A percentile compares a stretch with the other conserved stretches of the same genome.
Evolutionary conservation across 2,113 vertebrate genomes (phyloP).

Genomic region (Micronycteris hirsuta): DNA sequence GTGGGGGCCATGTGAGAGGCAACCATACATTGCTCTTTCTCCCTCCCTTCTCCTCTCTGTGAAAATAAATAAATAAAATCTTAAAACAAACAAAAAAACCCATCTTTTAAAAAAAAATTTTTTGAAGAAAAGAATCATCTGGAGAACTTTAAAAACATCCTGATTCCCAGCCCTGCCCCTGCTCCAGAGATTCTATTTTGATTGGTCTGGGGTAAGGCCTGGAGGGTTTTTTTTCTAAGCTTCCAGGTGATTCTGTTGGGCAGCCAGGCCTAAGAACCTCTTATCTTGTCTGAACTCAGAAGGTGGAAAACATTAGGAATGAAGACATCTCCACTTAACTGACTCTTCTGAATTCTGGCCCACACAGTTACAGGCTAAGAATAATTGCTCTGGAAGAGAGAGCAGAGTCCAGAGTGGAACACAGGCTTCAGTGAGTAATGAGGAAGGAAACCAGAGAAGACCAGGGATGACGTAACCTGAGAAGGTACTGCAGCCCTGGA

Average conservation of each 20-base stretch:
- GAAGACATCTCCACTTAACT: not conserved
- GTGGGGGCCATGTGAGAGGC: too few species aligned
- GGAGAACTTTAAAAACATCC: not conserved
- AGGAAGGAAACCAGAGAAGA: slow-evolving; percentile 41
- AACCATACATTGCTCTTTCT: too few species aligned
- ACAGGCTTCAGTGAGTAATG: not conserved
- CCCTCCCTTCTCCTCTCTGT: too few species aligned
- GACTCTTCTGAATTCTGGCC: not conserved
- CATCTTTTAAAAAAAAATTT: too few species aligned
- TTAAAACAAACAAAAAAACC: too few species aligned
- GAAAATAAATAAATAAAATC: too few species aligned
- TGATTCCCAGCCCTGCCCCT: not conserved
- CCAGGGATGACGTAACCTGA: slow-evolving; percentile 17
- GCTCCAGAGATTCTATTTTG: not conserved
- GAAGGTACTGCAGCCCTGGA: not conserved
- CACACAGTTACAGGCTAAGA: not conserved
- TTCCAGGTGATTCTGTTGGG: not conserved
- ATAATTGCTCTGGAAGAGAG: slow-evolving; percentile 40
- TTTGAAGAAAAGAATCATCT: not conserved
- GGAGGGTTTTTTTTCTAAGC: not conserved
- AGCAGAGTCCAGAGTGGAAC: slow-evolving; percentile 14
- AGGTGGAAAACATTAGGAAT: slow-evolving; percentile 9
- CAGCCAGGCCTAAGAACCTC: not conserved
- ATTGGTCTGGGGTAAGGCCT: not conserved
- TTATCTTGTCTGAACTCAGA: not conserved